A percentile compares a stretch with the other conserved stretches of the same genome.
Evolutionary conservation across 2,113 vertebrate species (phyloP).

Genomic region (Pelvicachromis taeniatus): DNA sequence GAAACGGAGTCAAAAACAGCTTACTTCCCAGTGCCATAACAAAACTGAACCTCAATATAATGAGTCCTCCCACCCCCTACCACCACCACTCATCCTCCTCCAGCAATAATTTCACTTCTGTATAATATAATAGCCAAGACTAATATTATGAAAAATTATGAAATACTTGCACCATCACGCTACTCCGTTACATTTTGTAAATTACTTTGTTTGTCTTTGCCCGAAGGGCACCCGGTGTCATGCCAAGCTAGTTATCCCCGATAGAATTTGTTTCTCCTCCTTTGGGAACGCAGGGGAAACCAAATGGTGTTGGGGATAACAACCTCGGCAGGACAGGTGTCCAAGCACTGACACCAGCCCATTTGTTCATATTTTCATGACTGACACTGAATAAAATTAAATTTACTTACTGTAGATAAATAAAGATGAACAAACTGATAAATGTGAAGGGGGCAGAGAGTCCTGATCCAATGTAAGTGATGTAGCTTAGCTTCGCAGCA

Average conservation of each 20-base stretch:
- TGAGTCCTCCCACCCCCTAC: accelerated
- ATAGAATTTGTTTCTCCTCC: neutral
- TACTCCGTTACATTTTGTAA: neutral
- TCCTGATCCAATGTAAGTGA: constrained; percentile 75
- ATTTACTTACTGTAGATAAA: constrained; percentile 68
- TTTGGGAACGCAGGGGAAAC: neutral
- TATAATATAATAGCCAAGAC: neutral
- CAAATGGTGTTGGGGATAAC: neutral
- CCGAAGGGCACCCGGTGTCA: neutral
- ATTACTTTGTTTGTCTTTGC: neutral
- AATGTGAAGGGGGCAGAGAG: constrained; percentile 72
- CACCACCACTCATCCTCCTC: neutral
- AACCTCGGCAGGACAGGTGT: neutral
- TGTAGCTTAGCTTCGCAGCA: constrained; percentile 38
- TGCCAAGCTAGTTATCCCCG: neutral
- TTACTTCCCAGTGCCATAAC: neutral
- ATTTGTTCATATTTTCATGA: neutral
- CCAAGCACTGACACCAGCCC: neutral
- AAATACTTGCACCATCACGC: neutral
- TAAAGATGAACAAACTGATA: constrained; percentile 69
- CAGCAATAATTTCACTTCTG: neutral
- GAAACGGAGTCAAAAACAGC: neutral
- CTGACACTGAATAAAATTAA: neutral
- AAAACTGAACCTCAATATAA: neutral
- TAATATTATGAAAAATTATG: neutral